Conservation (phyloP, 2,113 vertebrate genomes). For the human (Homo sapiens) region GRCh38 chr5:130778501-130779000, state of each 20-base stretch:
- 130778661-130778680: neutral
- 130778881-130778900: neutral
- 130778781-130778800: neutral
- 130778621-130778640: neutral
- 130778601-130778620: neutral
- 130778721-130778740: neutral
- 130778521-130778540: neutral
- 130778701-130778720: neutral
- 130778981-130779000: neutral
- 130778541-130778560: neutral
- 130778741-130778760: neutral
- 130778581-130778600: neutral
- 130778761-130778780: neutral
- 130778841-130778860: neutral
- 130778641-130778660: neutral
- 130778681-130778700: neutral
- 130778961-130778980: neutral
- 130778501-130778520: neutral
- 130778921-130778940: neutral
- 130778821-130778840: conserved; percentile 1
- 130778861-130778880: neutral
- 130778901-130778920: neutral
- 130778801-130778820: neutral
- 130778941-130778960: neutral
- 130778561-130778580: neutral